Evolutionary conservation across 2,797 vertebrate species (phyloP), one percentile per base, ranked within the genome.

Genomic region (Characodon lateralis): DNA sequence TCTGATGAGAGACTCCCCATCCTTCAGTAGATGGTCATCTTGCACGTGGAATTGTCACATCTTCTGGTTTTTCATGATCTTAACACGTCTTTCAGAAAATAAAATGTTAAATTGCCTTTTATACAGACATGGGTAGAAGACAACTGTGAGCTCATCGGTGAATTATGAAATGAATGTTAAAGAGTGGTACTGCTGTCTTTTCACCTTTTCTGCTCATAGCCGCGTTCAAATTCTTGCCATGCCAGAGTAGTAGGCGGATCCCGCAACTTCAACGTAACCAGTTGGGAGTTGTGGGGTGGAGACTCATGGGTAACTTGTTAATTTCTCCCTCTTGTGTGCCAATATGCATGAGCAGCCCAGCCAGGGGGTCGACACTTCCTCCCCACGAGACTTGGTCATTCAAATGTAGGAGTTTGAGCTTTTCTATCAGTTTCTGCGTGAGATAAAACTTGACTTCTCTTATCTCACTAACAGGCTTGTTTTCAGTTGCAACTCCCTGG

Each of bases 281-380:
- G 93, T 79, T 96, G 96, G 95, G 95, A 97, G 95, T 93, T 96
- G 86, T 95, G 95, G 96, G 95, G 94, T 94, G 96, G 95, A 95
- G 95, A 96, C 92, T 96, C 92, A 88, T 96, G 96, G 94, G 95
- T 96, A 96, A 94, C 83, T 90, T 89, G 83, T 93, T 93, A 91
- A 87, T 90, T 88, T 93, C 84, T 94, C 87, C 83, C 89, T 73
- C 43, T 73, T 78, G 80, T 95, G 89, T 94, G 85, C 92, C 93
- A 91, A 86, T 90, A 83, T 93, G 94, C 94, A 95, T 96, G 95
- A 93, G 77, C 90, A 96, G 90, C 90, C 88, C 85, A 84, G 87
- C 92, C 88, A 78, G 74, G 91, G 90, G 78, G 86, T 83, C 13
- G 89, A 90, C 78, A 5, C 89, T 72, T 85, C 90, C 82, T 94